phyloP scores from a whole-genome alignment of 2,888 invertebrate genomes.

The Sinentomon sp. region DNA sequence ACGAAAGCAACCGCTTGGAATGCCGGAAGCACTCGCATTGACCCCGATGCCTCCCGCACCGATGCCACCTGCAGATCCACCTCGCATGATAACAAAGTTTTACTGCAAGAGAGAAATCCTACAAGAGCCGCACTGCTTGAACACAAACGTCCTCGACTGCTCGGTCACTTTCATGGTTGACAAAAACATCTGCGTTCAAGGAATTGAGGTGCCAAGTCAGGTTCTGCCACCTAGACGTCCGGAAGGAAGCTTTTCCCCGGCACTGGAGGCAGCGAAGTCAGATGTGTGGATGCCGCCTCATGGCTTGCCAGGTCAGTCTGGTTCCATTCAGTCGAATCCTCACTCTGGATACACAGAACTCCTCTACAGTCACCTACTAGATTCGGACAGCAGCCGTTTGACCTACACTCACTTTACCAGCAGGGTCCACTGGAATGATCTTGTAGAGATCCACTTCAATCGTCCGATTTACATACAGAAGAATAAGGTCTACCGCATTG shows the following conservation, averaged over 20 bases:
- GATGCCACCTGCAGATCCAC: too few relatives aligned
- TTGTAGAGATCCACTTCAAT: conserved; percentile 53
- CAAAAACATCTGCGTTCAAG: conserved; percentile 45
- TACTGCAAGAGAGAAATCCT: conserved; percentile 38
- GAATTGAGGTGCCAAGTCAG: conserved; percentile 38
- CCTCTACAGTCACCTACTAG: conserved; percentile 49
- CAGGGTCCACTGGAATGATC: conserved; percentile 38
- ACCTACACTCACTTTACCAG: conserved; percentile 58
- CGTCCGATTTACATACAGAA: conserved; percentile 46
- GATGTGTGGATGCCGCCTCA: too few relatives aligned
- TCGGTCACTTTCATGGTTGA: conserved; percentile 52
- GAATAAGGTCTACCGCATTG: conserved; percentile 48
- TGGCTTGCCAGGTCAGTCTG: too few relatives aligned
- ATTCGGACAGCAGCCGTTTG: conserved; percentile 45
- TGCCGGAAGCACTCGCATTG: conserved; percentile 19
- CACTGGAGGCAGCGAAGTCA: too few relatives aligned
- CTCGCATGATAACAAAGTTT: too few relatives aligned
- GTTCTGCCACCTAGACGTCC: too few relatives aligned
- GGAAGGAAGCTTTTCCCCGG: too few relatives aligned
- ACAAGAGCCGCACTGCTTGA: conserved; percentile 40
- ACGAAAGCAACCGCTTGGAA: conserved; percentile 5
- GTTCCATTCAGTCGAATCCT: too few relatives aligned
- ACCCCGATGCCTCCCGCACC: conserved; percentile 49
- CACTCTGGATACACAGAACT: conserved; percentile 54
- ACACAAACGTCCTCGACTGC: conserved; percentile 44